phyloP scores from a whole-genome alignment of 2,113 vertebrate species.

The Pitta sordida region DNA sequence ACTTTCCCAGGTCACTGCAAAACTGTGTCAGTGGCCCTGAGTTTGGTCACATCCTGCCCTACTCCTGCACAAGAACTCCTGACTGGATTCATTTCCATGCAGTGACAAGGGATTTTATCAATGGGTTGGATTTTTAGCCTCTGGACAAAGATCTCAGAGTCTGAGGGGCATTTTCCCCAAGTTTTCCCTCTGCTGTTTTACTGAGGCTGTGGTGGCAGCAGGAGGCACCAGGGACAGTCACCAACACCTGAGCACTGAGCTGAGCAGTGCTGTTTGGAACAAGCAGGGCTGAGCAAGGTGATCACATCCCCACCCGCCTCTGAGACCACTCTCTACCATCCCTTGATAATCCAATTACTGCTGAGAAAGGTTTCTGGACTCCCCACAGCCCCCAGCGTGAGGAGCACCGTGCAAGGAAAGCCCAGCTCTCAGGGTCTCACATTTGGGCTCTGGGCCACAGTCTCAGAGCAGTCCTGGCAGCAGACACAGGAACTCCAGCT shows the following conservation, averaged over 20 bases:
- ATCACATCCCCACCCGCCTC: neutral
- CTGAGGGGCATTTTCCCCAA: neutral
- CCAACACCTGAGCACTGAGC: neutral
- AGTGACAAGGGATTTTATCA: neutral
- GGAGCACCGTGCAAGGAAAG: neutral
- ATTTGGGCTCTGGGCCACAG: neutral
- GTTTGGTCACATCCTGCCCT: neutral
- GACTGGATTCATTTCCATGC: neutral
- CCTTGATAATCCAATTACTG: neutral
- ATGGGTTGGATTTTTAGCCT: fast-evolving
- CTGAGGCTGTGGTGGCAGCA: neutral
- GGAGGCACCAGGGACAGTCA: neutral
- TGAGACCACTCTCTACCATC: neutral
- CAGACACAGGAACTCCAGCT: neutral
- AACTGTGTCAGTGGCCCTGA: neutral
- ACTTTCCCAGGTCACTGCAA: neutral
- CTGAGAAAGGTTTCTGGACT: neutral
- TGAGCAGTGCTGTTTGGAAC: fast-evolving
- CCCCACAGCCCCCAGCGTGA: neutral
- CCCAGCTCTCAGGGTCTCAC: neutral
- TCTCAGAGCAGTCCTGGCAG: neutral
- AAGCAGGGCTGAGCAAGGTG: neutral
- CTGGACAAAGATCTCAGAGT: neutral
- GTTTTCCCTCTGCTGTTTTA: neutral
- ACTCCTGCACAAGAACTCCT: too few species aligned